Base-by-base conservation (phyloP, 2,113 vertebrate species). In the Sebastes fasciatus region DNA sequence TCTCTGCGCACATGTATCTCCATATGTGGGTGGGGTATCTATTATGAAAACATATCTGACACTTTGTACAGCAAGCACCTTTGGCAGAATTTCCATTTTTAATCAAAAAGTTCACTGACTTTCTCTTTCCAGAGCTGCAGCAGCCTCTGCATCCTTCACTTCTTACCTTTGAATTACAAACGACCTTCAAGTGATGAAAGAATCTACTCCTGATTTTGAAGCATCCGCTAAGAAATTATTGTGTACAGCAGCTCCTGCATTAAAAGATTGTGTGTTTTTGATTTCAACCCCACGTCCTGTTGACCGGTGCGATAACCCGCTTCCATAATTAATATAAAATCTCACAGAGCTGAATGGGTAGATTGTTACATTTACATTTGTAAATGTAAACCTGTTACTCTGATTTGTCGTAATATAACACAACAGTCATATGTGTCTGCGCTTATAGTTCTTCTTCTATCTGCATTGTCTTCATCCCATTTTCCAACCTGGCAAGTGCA, bases 21-120 rank as follows among this genome's bases (percentile, higher is more conserved):
- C 48, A 46, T 69, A 76, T 74, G 88, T 89, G 84, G 84, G 88
- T 68, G 80, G 73, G 69, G 73, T 80, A 61, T 61, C 82, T 92
- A 80, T 93, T 88, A 88, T 88, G 73, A 82, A 80, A 92, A 48
- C 57, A 48, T 51, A 87, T 85, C 69, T 80, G 79, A 86, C 66
- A 83, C 66, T 76, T 80, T 74, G 71, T 61, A 58, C 80, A 80
- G 70, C 9, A 64, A 83, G 84, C 77, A 79, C 80, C 55, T 63
- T 62, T 77, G 63, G 70, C 70, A 61, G 19, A 14, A 51, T 89
- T 88, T 86, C 42, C 21, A 71, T 71, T 63, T 82, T 64, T 72
- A 77, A 84, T 89, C 49, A 86, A 74, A 71, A 67, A 64, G 26
- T 67, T 77, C 19, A n/a, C 23, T 8, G 26, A 26, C 16, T 74